Conservation (phyloP, 2,797 vertebrate species). For the Sylvilagus floridanus region DNA sequence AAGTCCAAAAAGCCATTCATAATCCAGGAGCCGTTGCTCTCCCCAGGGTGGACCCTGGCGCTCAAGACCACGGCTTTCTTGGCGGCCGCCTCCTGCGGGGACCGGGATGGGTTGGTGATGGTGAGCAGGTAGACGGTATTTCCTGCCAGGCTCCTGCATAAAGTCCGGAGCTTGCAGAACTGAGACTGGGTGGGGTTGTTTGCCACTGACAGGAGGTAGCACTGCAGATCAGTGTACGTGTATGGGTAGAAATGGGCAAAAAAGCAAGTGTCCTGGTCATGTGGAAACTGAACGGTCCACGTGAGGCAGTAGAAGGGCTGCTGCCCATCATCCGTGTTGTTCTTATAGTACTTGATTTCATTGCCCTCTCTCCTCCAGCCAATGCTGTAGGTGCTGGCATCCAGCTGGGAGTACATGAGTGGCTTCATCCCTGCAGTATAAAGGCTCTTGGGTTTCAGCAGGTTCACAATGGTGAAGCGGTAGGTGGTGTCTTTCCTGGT, state of each 20-base stretch:
- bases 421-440: conserved; percentile 93
- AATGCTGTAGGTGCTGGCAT: conserved; percentile 85
- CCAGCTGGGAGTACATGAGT: conserved; percentile 93
- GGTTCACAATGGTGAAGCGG: conserved; percentile 95
- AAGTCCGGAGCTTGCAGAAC: conserved; percentile 90
- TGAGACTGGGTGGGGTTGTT: conserved; percentile 87
- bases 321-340: conserved; percentile 76
- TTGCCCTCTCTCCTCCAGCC: conserved; percentile 92
- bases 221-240: conserved; percentile 93
- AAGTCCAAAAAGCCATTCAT: conserved; percentile 96
- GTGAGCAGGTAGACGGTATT: conserved; percentile 93
- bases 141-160: conserved; percentile 95
- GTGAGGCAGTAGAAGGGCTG: conserved; percentile 90
- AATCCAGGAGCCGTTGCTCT: conserved; percentile 95
- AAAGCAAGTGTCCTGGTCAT: conserved; percentile 94
- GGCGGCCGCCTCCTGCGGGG: conserved; percentile 68
- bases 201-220: conserved; percentile 88
- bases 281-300: conserved; percentile 93
- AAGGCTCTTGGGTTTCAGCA: conserved; percentile 95
- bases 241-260: conserved; percentile 96
- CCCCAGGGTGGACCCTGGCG: conserved; percentile 94
- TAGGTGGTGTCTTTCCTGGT: conserved; percentile 90
- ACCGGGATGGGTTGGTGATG: conserved; percentile 87
- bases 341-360: conserved; percentile 91
- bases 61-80: conserved; percentile 94